Percentiles rank a stretch among this genome's conserved stretches.
Evolutionary conservation across 2,113 vertebrate genomes (phyloP).

Genomic region (Microtus richardsoni): DNA sequence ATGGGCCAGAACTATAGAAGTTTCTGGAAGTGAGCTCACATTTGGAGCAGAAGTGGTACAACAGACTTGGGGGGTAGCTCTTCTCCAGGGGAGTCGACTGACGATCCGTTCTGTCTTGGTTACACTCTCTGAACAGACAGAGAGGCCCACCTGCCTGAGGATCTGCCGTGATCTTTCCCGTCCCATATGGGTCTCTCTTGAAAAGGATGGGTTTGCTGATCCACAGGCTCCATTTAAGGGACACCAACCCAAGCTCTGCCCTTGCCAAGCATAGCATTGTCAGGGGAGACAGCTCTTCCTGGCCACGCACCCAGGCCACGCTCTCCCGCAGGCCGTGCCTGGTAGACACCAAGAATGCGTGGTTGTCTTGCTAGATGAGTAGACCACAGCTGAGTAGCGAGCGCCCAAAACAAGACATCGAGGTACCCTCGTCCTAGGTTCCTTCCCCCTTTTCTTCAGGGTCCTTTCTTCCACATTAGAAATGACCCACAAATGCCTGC

Average conservation of each 20-base stretch:
- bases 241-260: not conserved
- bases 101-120: rapidly evolving
- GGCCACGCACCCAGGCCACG: not conserved
- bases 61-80: not conserved
- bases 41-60: not conserved
- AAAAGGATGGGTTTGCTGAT: not conserved
- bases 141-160: not conserved
- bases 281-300: not conserved
- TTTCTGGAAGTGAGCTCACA: not conserved
- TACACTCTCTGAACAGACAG: not conserved
- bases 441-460: not conserved
- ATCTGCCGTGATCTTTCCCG: not conserved
- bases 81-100: not conserved
- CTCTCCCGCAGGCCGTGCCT: rapidly evolving
- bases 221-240: not conserved
- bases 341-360: not conserved
- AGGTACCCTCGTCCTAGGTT: not conserved
- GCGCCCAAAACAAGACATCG: not conserved
- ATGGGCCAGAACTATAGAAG: not conserved
- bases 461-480: not conserved
- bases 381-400: not conserved
- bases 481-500: not conserved
- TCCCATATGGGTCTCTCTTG: not conserved
- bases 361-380: not conserved
- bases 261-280: not conserved